phyloP scores from a whole-genome alignment of 2,888 invertebrate species.

The Melanophora roralis region DNA sequence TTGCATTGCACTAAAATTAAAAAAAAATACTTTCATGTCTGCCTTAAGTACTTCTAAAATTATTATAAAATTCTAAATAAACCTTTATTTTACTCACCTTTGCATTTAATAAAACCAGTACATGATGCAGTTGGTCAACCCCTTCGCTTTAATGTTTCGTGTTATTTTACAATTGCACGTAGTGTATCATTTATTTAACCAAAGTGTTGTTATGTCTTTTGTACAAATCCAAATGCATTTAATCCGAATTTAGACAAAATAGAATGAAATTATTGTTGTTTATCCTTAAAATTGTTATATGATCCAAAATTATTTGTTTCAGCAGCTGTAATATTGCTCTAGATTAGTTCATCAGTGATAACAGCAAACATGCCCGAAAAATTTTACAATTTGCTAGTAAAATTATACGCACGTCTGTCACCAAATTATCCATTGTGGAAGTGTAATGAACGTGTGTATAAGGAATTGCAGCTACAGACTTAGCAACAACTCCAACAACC shows the following conservation, averaged over 20 bases:
- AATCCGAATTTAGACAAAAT: slow-evolving; percentile 88
- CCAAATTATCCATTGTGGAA: slow-evolving; percentile 87
- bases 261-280: slow-evolving; percentile 85
- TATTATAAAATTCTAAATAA: too few relatives aligned
- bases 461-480: background rate
- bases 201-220: slow-evolving; percentile 85
- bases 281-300: slow-evolving; percentile 81
- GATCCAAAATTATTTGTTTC: slow-evolving; percentile 84
- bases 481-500: slow-evolving; percentile 6
- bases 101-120: slow-evolving; percentile 70
- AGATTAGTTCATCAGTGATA: slow-evolving; percentile 88
- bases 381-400: slow-evolving; percentile 82
- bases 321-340: slow-evolving; percentile 84
- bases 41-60: too few relatives aligned
- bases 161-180: slow-evolving; percentile 81
- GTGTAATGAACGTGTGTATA: slow-evolving; percentile 79
- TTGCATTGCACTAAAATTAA: too few relatives aligned
- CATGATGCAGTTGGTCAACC: slow-evolving; percentile 80
- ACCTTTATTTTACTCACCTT: slow-evolving; percentile 15
- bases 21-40: too few relatives aligned
- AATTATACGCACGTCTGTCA: slow-evolving; percentile 84
- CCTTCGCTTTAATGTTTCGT: slow-evolving; percentile 80
- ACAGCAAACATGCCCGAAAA: slow-evolving; percentile 86
- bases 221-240: slow-evolving; percentile 85
- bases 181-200: slow-evolving; percentile 86